Base-by-base conservation (phyloP, 2,113 vertebrate species). In the Puffinus mauretanicus region DNA sequence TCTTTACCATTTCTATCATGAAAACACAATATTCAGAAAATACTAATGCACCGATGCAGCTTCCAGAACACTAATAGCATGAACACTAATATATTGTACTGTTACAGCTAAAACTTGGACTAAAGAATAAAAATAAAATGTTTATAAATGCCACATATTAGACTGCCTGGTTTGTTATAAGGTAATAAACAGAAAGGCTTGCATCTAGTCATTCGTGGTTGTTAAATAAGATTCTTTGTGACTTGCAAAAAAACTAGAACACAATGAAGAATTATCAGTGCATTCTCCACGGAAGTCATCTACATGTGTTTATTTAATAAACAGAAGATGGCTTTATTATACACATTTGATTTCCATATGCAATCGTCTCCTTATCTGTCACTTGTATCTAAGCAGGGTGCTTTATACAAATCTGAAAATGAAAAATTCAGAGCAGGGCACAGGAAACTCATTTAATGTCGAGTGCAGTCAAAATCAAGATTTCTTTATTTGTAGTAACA, bases 401-500 rank as follows among this genome's bases (percentile, higher is more conserved):
- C 97, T 98, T 98, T 98, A 98, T 97, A 97, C 97, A 98, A 98
- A 98, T 98, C 98, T 98, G 98, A 98, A 98, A 99, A 98, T 98
- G 98, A 99, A 98, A 98, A 98, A 98, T 98, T 97, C 98, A 97
- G 98, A 97, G 93, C 97, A 60, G 96, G 92, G 97, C 97, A 97
- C 94, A 98, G 98, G 98, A 98, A 98, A 98, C 98, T 98, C 98
- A 99, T 99, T 98, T 98, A 98, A 97, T 97, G 98, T 98, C 95
- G 98, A 98, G 98, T 97, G 97, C 98, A 98, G 98, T 98, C 98
- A 98, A 98, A 98, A 98, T 98, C 97, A 97, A 98, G 97, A 98
- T 98, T 98, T 98, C 98, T 98, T 98, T 98, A 98, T 98, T 98
- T 98, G 98, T 98, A 98, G 98, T 98, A 98, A 98, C 97, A 98